Conservation (phyloP, 2,888 invertebrate genomes). For the Cephus runcator region DNA sequence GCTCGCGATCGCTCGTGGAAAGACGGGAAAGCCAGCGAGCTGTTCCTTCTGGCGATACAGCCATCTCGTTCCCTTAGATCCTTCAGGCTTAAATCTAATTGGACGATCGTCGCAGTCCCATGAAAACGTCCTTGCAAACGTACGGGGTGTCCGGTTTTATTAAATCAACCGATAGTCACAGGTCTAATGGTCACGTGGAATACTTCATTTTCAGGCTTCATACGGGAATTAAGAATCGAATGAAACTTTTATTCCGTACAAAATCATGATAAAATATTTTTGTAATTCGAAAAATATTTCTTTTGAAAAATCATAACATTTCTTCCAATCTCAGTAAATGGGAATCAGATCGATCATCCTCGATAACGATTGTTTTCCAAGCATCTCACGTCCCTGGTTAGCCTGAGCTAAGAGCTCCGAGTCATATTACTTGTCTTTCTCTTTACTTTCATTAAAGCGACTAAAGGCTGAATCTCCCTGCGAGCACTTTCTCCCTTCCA, state of each 20-base stretch:
- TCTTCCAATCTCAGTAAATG: too few species aligned
- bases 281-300: too few species aligned
- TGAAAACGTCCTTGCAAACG: neutral
- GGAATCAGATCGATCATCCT: neutral
- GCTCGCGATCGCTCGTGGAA: neutral
- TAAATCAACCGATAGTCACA: neutral
- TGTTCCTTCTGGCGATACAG: neutral
- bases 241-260: neutral
- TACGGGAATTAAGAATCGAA: neutral
- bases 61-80: neutral
- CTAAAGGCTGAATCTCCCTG: constrained; percentile 20
- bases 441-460: constrained; percentile 43
- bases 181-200: neutral
- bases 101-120: neutral
- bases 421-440: constrained; percentile 36
- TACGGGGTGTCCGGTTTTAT: neutral
- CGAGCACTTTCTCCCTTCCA: constrained; percentile 51
- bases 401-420: neutral
- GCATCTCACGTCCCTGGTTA: neutral
- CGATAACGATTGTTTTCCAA: neutral
- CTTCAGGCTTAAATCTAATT: neutral
- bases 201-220: rapidly evolving
- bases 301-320: too few species aligned
- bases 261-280: neutral
- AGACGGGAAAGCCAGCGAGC: neutral